phyloP scores from a whole-genome alignment of 2,113 vertebrate genomes.

The Copsychus sechellarum region DNA sequence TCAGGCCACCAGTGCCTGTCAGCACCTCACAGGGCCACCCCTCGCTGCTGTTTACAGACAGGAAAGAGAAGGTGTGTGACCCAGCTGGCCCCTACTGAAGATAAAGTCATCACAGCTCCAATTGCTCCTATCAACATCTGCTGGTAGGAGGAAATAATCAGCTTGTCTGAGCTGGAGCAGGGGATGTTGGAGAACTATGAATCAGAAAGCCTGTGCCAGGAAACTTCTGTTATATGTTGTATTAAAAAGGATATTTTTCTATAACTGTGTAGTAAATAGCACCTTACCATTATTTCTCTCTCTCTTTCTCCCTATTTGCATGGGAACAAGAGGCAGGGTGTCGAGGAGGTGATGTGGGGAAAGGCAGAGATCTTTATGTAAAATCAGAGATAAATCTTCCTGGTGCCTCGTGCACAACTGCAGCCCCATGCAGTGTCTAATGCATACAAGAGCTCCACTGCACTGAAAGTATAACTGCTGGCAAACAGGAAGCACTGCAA shows the following conservation, averaged over 20 bases:
- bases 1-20: accelerated
- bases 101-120: conserved; percentile 16
- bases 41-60: not conserved
- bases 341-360: not conserved
- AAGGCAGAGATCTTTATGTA: not conserved
- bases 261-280: not conserved
- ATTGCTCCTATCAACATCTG: conserved; percentile 17
- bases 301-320: not conserved
- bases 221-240: not conserved
- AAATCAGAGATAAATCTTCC: not conserved
- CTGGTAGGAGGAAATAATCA: conserved; percentile 16
- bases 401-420: accelerated
- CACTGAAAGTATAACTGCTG: not conserved
- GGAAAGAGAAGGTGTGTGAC: conserved; percentile 10
- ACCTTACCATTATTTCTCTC: not conserved
- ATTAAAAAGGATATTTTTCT: not conserved
- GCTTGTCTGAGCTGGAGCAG: not conserved
- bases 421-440: not conserved
- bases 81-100: not conserved
- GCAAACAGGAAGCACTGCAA: conserved; percentile 7
- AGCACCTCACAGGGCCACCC: not conserved
- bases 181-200: not conserved
- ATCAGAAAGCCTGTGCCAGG: not conserved
- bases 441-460: accelerated
- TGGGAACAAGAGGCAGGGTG: not conserved